Evolutionary conservation across 2,888 invertebrate species (phyloP).

Genomic region (Azorinus chamasolen): DNA sequence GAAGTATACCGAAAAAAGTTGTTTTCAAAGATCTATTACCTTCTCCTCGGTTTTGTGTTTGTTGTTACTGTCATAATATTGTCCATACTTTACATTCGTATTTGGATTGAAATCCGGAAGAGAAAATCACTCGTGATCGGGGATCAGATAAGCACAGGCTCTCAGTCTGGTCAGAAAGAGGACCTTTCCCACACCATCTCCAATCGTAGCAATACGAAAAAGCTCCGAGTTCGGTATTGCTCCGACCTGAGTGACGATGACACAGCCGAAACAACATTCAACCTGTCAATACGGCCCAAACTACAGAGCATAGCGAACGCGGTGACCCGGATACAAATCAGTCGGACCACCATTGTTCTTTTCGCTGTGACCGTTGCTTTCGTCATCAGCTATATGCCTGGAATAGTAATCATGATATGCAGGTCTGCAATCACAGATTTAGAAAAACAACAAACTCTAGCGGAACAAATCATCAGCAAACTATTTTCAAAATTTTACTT

Average conservation of each 20-base stretch:
- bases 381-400: constrained; percentile 65
- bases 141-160: constrained; percentile 42
- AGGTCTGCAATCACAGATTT: constrained; percentile 59
- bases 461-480: constrained; percentile 65
- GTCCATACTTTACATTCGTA: constrained; percentile 72
- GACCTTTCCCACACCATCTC: constrained; percentile 15
- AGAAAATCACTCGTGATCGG: constrained; percentile 58
- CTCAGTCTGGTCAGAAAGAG: constrained; percentile 43
- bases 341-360: constrained; percentile 63
- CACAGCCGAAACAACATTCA: constrained; percentile 19
- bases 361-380: constrained; percentile 70
- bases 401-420: constrained; percentile 64
- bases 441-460: constrained; percentile 50
- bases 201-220: constrained; percentile 34
- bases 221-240: constrained; percentile 62
- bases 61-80: constrained; percentile 71
- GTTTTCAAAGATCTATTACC: constrained; percentile 70
- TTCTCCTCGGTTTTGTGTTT: constrained; percentile 69
- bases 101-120: constrained; percentile 66
- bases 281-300: constrained; percentile 33
- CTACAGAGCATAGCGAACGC: constrained; percentile 55
- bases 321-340: constrained; percentile 55
- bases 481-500: constrained; percentile 67
- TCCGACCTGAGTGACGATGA: constrained; percentile 73
- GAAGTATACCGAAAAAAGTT: constrained; percentile 66